Conservation (phyloP, 2,888 invertebrate species). For the Holacanthella duospinosa region DNA sequence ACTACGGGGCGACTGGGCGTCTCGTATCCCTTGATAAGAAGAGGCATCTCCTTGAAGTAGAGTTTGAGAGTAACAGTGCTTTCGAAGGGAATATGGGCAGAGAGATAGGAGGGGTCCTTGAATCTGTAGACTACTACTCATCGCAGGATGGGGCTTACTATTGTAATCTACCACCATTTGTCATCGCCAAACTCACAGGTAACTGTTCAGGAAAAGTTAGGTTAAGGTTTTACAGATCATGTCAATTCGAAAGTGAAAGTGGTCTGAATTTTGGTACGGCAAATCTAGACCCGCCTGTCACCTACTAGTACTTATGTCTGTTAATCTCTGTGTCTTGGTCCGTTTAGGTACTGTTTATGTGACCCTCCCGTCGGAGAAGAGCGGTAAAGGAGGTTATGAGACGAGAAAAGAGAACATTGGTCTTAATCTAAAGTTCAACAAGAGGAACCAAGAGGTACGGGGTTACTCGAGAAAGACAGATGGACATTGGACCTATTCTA, state of each 20-base stretch:
- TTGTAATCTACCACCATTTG: neutral
- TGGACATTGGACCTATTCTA: conserved; percentile 66
- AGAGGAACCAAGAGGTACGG: conserved; percentile 56
- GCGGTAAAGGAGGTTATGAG: conserved; percentile 9
- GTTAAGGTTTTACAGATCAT: too few species aligned
- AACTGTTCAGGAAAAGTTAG: too few species aligned
- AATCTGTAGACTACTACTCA: neutral
- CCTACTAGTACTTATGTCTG: too few species aligned
- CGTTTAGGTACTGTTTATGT: conserved; percentile 63
- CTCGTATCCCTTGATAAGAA: conserved; percentile 27
- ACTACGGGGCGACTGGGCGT: conserved; percentile 26
- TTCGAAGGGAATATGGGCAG: neutral
- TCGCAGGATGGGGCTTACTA: neutral
- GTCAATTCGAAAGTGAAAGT: too few species aligned
- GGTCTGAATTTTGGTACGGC: too few species aligned
- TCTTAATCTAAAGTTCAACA: conserved; percentile 80
- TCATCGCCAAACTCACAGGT: conserved; percentile 65
- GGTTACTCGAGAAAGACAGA: conserved; percentile 67
- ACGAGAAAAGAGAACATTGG: conserved; percentile 59
- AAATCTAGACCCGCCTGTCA: too few species aligned
- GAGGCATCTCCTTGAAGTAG: conserved; percentile 20
- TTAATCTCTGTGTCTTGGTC: too few species aligned
- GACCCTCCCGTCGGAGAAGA: conserved; percentile 40
- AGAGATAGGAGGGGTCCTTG: neutral
- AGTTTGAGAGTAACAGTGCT: neutral